Evolutionary conservation across 2,113 vertebrate genomes (phyloP).

Genomic region (Plestiodon gilberti): DNA sequence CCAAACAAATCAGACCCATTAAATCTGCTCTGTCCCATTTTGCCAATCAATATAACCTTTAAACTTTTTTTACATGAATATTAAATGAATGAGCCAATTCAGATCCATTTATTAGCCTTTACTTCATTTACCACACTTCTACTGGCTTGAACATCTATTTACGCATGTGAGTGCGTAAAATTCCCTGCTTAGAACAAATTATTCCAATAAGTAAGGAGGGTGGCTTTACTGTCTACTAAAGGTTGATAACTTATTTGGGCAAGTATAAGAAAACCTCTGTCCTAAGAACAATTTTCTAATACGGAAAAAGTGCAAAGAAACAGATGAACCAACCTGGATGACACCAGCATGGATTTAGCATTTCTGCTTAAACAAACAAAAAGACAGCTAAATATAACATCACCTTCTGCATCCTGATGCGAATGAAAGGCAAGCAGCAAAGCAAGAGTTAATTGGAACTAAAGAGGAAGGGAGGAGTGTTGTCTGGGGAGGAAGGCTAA

Average conservation of each 20-base stretch:
- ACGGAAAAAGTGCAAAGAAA: fast-evolving
- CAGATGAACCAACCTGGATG: fast-evolving
- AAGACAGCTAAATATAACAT: not conserved
- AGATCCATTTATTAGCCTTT: not conserved
- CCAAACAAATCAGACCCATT: not conserved
- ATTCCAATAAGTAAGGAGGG: not conserved
- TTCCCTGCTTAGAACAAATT: not conserved
- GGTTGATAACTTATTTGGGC: not conserved
- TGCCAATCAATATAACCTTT: not conserved
- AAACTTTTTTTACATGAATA: not conserved
- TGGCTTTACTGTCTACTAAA: not conserved
- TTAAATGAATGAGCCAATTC: not conserved
- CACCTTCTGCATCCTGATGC: fast-evolving
- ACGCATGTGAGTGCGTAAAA: too few species aligned
- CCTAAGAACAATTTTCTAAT: not conserved
- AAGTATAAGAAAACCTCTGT: not conserved
- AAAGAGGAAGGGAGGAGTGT: constrained; percentile 26
- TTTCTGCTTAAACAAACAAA: not conserved
- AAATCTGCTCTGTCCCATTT: not conserved
- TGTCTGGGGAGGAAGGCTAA: constrained; percentile 28
- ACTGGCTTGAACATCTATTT: not conserved
- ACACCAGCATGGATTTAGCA: fast-evolving
- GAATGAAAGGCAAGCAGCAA: constrained; percentile 56
- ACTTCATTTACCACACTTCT: not conserved
- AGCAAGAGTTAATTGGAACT: constrained; percentile 69